phyloP scores from a whole-genome alignment of 2,113 vertebrate genomes.

The Cyprinus carpio region DNA sequence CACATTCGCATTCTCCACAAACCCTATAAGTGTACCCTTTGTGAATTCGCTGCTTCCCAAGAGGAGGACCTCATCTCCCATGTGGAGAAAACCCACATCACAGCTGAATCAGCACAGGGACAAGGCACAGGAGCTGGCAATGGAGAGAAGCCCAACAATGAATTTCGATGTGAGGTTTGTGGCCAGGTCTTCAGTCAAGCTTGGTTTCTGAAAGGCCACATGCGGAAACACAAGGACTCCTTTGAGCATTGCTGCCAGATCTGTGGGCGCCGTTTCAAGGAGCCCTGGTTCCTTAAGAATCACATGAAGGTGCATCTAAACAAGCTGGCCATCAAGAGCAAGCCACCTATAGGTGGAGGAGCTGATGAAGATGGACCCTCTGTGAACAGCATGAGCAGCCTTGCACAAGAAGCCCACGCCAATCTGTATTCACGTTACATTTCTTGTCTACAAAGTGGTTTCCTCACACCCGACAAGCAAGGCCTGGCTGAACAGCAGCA shows the following conservation, averaged over 20 bases:
- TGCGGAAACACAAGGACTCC: constrained; percentile 99
- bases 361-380: constrained; percentile 72
- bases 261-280: constrained; percentile 96
- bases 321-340: constrained; percentile 94
- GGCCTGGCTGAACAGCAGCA: constrained; percentile 87
- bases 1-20: constrained; percentile 98
- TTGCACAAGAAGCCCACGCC: constrained; percentile 94
- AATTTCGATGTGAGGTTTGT: constrained; percentile 96
- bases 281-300: constrained; percentile 99
- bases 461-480: constrained; percentile 89
- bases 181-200: constrained; percentile 98
- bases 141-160: constrained; percentile 84
- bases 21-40: constrained; percentile 98
- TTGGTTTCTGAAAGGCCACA: constrained; percentile 99
- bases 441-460: constrained; percentile 94
- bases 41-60: constrained; percentile 94
- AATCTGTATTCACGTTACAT: constrained; percentile 95
- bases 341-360: constrained; percentile 74
- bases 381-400: constrained; percentile 82
- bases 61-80: constrained; percentile 98
- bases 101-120: constrained; percentile 90
- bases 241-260: constrained; percentile 99
- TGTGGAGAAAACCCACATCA: constrained; percentile 98
- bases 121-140: constrained; percentile 80
- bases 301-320: constrained; percentile 99